Evolutionary conservation across 2,113 vertebrate species (phyloP).

Genomic region (Grantiella picta): DNA sequence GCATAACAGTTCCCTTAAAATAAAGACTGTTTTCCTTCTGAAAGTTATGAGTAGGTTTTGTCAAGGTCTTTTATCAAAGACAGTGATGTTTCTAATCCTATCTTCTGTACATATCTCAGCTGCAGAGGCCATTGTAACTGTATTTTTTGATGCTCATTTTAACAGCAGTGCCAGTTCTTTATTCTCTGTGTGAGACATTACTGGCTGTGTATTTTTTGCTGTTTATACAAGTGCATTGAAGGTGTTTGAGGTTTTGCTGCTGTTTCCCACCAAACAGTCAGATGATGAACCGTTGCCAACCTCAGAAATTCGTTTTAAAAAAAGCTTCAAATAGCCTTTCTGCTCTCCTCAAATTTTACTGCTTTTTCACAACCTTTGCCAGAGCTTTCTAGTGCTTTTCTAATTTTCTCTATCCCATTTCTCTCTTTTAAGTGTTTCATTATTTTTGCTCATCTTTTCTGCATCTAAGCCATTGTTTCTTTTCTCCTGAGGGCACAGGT

Average conservation of each 20-base stretch:
- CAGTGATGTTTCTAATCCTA: background rate
- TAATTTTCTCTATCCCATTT: background rate
- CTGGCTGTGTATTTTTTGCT: background rate
- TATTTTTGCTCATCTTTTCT: background rate
- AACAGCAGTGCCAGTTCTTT: background rate
- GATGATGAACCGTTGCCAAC: background rate
- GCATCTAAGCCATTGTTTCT: background rate
- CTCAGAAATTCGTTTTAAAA: background rate
- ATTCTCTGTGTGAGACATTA: background rate
- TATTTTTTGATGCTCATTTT: background rate
- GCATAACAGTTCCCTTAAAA: background rate
- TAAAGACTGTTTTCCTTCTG: background rate
- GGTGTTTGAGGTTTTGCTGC: background rate
- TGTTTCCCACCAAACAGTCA: rapidly evolving
- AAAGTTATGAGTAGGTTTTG: background rate
- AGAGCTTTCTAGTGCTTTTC: background rate
- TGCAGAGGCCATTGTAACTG: background rate
- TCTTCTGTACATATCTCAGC: rapidly evolving
- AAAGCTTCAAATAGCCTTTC: background rate
- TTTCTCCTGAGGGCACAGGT: background rate
- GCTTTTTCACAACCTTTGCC: background rate
- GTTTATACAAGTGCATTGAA: background rate
- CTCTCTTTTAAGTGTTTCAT: background rate
- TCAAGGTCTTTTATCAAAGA: background rate
- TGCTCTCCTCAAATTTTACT: background rate